A percentile compares a stretch with the other conserved stretches of the same genome.
Conservation (phyloP, 2,113 vertebrate genomes). For the Zootoca vivipara region DNA sequence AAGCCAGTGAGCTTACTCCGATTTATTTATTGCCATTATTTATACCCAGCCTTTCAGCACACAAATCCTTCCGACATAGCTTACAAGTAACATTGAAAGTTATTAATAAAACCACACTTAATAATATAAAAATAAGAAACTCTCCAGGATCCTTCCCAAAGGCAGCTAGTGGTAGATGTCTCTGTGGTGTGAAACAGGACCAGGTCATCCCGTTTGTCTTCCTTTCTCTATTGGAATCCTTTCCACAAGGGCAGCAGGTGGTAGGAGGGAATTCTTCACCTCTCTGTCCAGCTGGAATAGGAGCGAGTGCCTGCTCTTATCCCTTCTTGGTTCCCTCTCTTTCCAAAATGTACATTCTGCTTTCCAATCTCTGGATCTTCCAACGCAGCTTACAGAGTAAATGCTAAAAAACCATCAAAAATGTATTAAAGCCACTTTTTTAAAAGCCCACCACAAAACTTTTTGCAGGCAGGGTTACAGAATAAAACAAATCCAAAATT, state of each 20-base stretch:
- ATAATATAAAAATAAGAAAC: background rate
- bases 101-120: background rate
- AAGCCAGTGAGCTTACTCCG: too few relatives aligned
- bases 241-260: background rate
- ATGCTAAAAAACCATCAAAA: background rate
- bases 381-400: background rate
- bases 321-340: too few relatives aligned
- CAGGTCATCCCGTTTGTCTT: too few relatives aligned
- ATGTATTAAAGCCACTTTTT: background rate
- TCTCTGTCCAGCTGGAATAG: too few relatives aligned
- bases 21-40: background rate
- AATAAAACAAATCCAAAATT: background rate
- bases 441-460: background rate
- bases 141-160: too few relatives aligned
- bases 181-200: background rate
- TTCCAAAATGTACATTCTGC: background rate
- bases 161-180: too few relatives aligned
- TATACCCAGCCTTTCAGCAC: background rate
- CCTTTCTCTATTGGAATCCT: background rate
- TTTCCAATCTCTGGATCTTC: background rate
- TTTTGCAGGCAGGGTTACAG: background rate
- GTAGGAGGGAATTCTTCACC: too few relatives aligned
- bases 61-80: background rate
- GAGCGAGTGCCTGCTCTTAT: too few relatives aligned
- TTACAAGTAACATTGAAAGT: background rate